Conservation (phyloP, 2,113 vertebrate species). For the Rhinoptilus africanus region DNA sequence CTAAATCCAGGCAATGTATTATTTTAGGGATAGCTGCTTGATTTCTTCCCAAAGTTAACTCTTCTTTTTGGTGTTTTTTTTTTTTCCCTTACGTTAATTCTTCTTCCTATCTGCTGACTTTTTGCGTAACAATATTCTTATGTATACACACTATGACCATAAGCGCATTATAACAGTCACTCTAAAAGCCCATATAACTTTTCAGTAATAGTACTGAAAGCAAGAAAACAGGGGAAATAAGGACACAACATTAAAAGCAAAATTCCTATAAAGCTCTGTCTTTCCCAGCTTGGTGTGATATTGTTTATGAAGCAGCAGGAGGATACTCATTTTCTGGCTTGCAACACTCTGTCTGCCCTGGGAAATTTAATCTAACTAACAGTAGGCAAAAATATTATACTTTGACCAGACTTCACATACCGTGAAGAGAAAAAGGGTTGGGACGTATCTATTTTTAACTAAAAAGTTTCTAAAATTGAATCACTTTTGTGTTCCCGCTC, state of each 20-base stretch:
- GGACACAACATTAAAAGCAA: conserved; percentile 46
- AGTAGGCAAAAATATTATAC: conserved; percentile 75
- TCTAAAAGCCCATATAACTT: conserved; percentile 6
- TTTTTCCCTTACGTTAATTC: background rate
- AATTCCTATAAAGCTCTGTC: conserved; percentile 22
- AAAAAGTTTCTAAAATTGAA: conserved; percentile 70
- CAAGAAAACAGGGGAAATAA: conserved; percentile 52
- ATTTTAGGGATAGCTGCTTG: background rate
- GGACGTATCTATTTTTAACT: conserved; percentile 73
- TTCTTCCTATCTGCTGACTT: background rate
- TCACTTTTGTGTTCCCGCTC: conserved; percentile 21
- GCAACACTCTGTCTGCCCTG: conserved; percentile 65
- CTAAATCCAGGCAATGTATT: background rate
- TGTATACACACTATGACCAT: background rate
- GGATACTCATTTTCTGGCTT: conserved; percentile 65
- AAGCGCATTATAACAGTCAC: background rate
- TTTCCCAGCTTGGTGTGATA: conserved; percentile 72
- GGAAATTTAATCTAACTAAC: conserved; percentile 77
- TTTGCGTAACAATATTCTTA: background rate
- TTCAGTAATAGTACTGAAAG: conserved; percentile 52
- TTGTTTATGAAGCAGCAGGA: conserved; percentile 72
- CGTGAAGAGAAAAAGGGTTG: conserved; percentile 67
- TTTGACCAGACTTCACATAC: conserved; percentile 73
- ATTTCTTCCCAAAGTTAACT: background rate
- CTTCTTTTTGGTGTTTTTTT: background rate